Base-by-base conservation (phyloP, 1,140 invertebrate genomes). In the Penaeus vannamei region DNA sequence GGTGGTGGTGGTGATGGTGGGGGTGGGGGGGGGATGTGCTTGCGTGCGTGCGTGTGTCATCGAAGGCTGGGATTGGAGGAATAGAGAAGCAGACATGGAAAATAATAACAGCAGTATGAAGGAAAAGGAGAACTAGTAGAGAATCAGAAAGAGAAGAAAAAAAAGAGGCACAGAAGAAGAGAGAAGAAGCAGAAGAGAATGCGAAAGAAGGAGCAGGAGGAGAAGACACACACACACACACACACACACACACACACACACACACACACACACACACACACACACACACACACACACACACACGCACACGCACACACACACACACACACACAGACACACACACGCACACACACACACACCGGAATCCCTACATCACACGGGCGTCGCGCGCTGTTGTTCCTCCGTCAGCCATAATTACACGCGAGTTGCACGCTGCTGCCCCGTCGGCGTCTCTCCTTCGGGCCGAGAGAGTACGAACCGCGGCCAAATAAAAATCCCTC, bases 241-340 rank as follows among this genome's bases (percentile, higher is more conserved):
- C 77, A 80, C 77, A 42, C 77, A 80, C 77, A 42, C 77, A 42
- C 77, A 42, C 77, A 42, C 77, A 42, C 77, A 42, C 77, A 42
- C 77, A 42, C 77, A 42, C 77, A 80, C 77, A 36, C 77, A 80
- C 77, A 36, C 77, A 80, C 77, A 80, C 77, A 80, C 77, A 80
- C 77, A 80, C 77, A 80, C 77, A 80, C 77, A 80, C 77, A 80
- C 77, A 80, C 77, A 80, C 77, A 80, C 77, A 80, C 77, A 80
- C 77, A 80, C 77, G 53, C 77, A 80, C 77, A 80, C 77, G 53
- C 77, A 80, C 77, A 80, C 77, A 80, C 77, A 80, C 77, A 80
- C 77, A 80, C 77, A 80, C 77, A 80, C 77, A 80, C 77, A 80
- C 77, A 80, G 29, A 80, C 80, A 82, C 80, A 82, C 80, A 82